Evolutionary conservation across 2,113 vertebrate species (phyloP), one percentile per base, ranked within the genome.

Genomic region (Columbina picui): DNA sequence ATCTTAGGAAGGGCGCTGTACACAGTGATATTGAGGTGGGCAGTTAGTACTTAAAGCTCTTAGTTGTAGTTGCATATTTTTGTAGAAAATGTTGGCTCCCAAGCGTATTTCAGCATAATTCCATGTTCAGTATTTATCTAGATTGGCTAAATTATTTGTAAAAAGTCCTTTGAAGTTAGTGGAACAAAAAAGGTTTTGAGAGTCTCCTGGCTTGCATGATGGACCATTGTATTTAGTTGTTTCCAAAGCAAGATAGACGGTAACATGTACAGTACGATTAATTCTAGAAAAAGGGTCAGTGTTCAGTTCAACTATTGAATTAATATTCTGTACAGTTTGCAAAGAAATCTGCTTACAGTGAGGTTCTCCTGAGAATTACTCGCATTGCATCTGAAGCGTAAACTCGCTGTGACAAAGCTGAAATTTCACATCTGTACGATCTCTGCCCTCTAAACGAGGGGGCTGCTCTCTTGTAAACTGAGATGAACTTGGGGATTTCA

Each of bases 191-290:
- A 70, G n/a, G 14, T 88, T 92, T 75, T 76, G 69, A 67, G 60
- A 92, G 69, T 95, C 83, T 96, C 85, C 84, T 84, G 88, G 85
- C 69, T 92, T 95, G 92, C 83, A 25, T 94, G 92, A 93, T 65
- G 96, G 94, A 96, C 96, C 96, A 97, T 81, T 92, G 77, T 89
- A 87, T 93, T 92, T 92, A 87, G 71, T 94, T 86, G 77, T 92
- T 97, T 88, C 83, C 53, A 57, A 89, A 93, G 77, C 92, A 89
- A 86, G 64, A 47, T 96, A 78, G 92, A 93, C 85, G 79, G 77
- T 64, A 56, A 91, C 60, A 43, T 91, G 82, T 97, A 91, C 84
- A 95, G 84, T 90, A 80, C 55, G 27, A 30, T 41, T 63, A 63
- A 32, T 47, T 83, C 45, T 90, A 92, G 90, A 74, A 53, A 60